phyloP scores from a whole-genome alignment of 2,113 vertebrate genomes.

The Pogonocichla stellata region DNA sequence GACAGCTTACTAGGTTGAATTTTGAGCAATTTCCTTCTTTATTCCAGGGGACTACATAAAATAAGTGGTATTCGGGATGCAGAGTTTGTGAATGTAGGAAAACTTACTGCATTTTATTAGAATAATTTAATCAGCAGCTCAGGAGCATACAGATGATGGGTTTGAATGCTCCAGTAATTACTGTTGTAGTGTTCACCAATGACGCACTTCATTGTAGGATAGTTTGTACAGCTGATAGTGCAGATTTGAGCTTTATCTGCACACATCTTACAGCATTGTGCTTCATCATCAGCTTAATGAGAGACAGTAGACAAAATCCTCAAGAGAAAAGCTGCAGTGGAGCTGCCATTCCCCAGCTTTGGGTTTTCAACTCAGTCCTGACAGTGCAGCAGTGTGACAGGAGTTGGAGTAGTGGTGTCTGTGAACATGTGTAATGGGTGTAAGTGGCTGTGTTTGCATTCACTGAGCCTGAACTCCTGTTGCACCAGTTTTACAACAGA shows the following conservation, averaged over 20 bases:
- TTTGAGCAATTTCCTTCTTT: not conserved
- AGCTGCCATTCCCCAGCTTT: not conserved
- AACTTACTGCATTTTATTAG: not conserved
- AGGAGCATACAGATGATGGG: not conserved
- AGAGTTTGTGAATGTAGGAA: not conserved
- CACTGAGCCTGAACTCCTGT: not conserved
- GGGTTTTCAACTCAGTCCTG: not conserved
- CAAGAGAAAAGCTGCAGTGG: not conserved
- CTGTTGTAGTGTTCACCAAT: not conserved
- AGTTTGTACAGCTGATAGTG: not conserved
- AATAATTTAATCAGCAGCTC: not conserved
- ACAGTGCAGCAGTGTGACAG: not conserved
- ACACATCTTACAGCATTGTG: not conserved
- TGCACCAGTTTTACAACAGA: not conserved
- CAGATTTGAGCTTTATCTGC: not conserved
- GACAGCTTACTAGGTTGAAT: not conserved
- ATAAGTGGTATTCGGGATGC: not conserved
- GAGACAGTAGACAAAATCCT: not conserved
- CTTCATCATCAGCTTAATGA: not conserved
- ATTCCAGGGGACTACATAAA: not conserved
- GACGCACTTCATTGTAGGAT: not conserved
- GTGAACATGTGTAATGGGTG: not conserved
- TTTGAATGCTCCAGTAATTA: not conserved
- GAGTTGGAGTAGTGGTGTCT: not conserved
- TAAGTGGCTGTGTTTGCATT: not conserved